phyloP scores from a whole-genome alignment of 2,797 vertebrate species.

The Echiichthys vipera region DNA sequence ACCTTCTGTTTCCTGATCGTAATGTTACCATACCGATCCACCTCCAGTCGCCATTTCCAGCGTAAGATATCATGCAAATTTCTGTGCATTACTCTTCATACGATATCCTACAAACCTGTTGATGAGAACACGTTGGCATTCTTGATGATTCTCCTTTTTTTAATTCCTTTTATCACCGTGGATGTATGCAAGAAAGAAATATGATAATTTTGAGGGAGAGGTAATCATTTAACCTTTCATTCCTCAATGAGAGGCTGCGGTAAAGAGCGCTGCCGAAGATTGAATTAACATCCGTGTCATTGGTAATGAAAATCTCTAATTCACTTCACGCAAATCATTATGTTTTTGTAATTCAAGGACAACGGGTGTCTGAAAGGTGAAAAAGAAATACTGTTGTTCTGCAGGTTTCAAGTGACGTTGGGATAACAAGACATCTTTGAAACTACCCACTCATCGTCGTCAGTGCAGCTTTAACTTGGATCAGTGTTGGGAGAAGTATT shows the following conservation, averaged over 20 bases:
- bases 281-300: slow-evolving; percentile 38
- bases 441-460: not conserved
- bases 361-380: not conserved
- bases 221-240: not conserved
- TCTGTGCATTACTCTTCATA: too few species aligned
- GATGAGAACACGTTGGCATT: too few species aligned
- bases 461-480: not conserved
- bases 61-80: too few species aligned
- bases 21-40: too few species aligned
- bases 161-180: too few species aligned
- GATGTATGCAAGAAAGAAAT: too few species aligned
- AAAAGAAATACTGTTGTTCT: not conserved
- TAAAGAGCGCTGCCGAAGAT: too few species aligned
- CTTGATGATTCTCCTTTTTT: too few species aligned
- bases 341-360: slow-evolving; percentile 25
- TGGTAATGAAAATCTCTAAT: slow-evolving; percentile 24
- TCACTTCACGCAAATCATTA: slow-evolving; percentile 27
- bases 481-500: not conserved
- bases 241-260: slow-evolving; percentile 17
- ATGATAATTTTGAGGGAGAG: too few species aligned
- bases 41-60: too few species aligned
- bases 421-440: not conserved
- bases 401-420: not conserved
- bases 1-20: too few species aligned
- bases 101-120: too few species aligned